phyloP scores from a whole-genome alignment of 2,113 vertebrate genomes.

The Perca flavescens region DNA sequence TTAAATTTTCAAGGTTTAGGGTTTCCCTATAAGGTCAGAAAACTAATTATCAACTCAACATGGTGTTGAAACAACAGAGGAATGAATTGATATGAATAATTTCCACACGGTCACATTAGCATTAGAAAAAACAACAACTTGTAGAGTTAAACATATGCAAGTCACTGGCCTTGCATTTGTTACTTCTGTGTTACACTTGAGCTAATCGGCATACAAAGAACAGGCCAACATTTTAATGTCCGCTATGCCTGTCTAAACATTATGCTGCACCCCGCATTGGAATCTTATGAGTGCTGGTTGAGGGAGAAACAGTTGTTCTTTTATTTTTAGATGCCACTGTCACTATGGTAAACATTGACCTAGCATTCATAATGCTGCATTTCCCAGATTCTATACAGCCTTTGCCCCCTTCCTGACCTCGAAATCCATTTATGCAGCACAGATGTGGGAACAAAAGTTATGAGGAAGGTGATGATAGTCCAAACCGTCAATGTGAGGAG shows the following conservation, averaged over 20 bases:
- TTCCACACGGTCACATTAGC: slow-evolving; percentile 38
- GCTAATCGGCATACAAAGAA: slow-evolving; percentile 38
- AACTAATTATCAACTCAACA: slow-evolving; percentile 50
- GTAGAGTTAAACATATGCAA: slow-evolving; percentile 21
- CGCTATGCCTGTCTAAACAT: slow-evolving; percentile 31
- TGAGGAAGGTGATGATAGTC: slow-evolving; percentile 32
- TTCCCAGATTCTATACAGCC: slow-evolving; percentile 30
- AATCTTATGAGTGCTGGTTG: slow-evolving; percentile 42
- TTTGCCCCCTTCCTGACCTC: slow-evolving; percentile 19
- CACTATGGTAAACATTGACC: slow-evolving; percentile 39
- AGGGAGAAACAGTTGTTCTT: slow-evolving; percentile 55
- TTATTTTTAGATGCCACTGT: slow-evolving; percentile 62
- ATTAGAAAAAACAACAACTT: slow-evolving; percentile 25
- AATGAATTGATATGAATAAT: slow-evolving; percentile 41
- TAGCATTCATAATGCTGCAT: slow-evolving; percentile 37
- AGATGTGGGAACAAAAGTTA: slow-evolving; percentile 26
- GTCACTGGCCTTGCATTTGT: slow-evolving; percentile 43
- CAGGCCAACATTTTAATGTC: slow-evolving; percentile 33
- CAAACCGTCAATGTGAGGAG: slow-evolving; percentile 11
- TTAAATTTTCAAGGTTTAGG: slow-evolving; percentile 26
- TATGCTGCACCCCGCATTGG: slow-evolving; percentile 17
- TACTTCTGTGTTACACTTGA: slow-evolving; percentile 43
- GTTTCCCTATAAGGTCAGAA: slow-evolving; percentile 47
- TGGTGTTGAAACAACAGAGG: slow-evolving; percentile 39
- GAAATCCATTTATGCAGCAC: slow-evolving; percentile 33